These are phyloP conservation scores for Opisthocomus hoazin DNA, from an alignment of 2,113 vertebrate genomes.

Conservation along the genomic window DNA sequence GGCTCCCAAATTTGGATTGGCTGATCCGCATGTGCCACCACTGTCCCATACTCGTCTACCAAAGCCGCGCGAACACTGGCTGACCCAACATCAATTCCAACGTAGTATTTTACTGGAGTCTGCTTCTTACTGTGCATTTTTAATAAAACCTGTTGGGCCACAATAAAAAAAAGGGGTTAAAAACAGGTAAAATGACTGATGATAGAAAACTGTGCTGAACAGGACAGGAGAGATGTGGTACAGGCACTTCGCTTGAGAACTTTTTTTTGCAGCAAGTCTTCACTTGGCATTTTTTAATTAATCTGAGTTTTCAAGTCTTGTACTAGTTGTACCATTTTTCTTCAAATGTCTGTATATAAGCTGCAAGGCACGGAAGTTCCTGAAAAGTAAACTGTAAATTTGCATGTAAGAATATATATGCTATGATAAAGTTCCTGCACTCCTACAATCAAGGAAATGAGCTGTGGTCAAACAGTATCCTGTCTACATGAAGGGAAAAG, in stretches of 20 bases:
- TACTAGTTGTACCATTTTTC: background rate
- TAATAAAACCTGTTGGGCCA: background rate
- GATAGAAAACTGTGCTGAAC: background rate
- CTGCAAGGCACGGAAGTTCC: background rate
- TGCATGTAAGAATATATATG: background rate
- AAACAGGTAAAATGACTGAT: background rate
- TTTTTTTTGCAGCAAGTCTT: background rate
- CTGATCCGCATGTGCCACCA: slow-evolving; percentile 78
- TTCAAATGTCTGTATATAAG: background rate
- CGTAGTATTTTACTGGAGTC: slow-evolving; percentile 68
- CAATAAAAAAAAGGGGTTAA: background rate
- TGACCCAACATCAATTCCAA: slow-evolving; percentile 92
- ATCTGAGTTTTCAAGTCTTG: background rate
- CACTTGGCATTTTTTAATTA: background rate
- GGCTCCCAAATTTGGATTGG: slow-evolving; percentile 86
- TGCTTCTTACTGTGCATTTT: slow-evolving; percentile 47
- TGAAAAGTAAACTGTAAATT: background rate
- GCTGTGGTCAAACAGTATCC: background rate
- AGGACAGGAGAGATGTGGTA: background rate
- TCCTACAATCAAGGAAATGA: background rate
- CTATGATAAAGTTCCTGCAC: background rate
- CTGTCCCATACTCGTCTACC: slow-evolving; percentile 75
- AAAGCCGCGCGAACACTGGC: slow-evolving; percentile 88
- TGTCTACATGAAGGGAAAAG: background rate
- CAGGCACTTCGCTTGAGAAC: background rate